Percentiles rank a stretch among this genome's conserved stretches.
Conservation (phyloP, 2,888 invertebrate species). For the Sinelater perroti region DNA sequence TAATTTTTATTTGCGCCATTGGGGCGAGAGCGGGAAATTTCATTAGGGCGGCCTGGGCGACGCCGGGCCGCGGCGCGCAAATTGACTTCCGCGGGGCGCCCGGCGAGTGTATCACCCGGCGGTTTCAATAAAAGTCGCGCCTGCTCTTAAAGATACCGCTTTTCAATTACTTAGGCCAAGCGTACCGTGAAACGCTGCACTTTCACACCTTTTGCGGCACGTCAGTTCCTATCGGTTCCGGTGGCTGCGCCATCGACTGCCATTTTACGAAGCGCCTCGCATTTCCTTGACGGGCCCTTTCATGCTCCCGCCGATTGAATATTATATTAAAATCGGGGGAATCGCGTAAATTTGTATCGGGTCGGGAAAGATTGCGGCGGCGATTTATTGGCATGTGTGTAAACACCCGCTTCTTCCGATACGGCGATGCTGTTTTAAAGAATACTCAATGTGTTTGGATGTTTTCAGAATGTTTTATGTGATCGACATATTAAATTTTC, state of each 20-base stretch:
- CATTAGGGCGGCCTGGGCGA: not conserved
- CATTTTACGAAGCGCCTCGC: conserved; percentile 27
- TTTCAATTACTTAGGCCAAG: conserved; percentile 38
- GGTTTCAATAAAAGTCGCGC: conserved; percentile 19
- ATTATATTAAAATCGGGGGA: too few species aligned
- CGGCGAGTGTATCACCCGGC: conserved; percentile 24
- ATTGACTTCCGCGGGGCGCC: too few species aligned
- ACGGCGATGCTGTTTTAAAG: too few species aligned
- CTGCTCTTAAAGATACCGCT: conserved; percentile 30
- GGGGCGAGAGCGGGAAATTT: not conserved
- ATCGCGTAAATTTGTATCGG: too few species aligned
- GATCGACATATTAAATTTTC: too few species aligned
- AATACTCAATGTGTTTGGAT: too few species aligned
- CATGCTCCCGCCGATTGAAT: not conserved
- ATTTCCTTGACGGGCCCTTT: conserved; percentile 3
- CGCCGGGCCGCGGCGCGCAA: too few species aligned
- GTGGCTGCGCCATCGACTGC: conserved; percentile 25
- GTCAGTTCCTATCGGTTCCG: conserved; percentile 33
- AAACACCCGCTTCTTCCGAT: too few species aligned
- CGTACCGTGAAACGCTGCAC: conserved; percentile 35
- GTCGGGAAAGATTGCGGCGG: too few species aligned
- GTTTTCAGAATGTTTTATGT: too few species aligned
- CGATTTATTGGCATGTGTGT: too few species aligned
- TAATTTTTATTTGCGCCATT: not conserved
- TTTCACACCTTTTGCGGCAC: conserved; percentile 36